Evolutionary conservation across 2,888 invertebrate species (phyloP).

Genomic region (Oscheius sp.): DNA sequence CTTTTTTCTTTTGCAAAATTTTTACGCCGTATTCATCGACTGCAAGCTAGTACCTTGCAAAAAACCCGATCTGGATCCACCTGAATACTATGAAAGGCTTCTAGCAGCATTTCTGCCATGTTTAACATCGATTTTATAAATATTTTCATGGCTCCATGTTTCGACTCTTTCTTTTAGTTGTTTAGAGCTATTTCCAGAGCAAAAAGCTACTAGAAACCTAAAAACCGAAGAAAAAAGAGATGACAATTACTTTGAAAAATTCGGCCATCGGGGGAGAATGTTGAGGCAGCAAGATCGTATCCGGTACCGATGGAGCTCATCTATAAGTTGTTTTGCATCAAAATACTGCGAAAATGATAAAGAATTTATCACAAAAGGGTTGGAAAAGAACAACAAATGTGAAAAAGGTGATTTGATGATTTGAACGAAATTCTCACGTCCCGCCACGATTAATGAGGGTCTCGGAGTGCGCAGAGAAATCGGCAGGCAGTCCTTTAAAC

Average conservation of each 20-base stretch:
- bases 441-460: not conserved
- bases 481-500: not conserved
- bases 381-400: not conserved
- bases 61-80: no score
- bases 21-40: no score
- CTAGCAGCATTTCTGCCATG: no score
- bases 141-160: no score
- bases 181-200: no score
- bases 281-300: conserved; percentile 99
- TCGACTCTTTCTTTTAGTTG: no score
- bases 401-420: not conserved
- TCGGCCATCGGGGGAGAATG: conserved; percentile 98
- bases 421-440: no score
- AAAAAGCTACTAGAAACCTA: no score
- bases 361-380: not conserved
- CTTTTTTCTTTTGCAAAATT: no score
- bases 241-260: conserved; percentile 86
- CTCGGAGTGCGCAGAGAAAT: not conserved
- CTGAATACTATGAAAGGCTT: no score
- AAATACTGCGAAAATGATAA: conserved; percentile 12
- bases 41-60: no score
- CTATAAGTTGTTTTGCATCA: conserved; percentile 8
- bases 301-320: conserved; percentile 97
- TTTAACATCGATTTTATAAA: no score
- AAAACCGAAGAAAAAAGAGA: not conserved